Conservation (phyloP, 1,140 invertebrate species). For the Tetramorium alpestre region DNA sequence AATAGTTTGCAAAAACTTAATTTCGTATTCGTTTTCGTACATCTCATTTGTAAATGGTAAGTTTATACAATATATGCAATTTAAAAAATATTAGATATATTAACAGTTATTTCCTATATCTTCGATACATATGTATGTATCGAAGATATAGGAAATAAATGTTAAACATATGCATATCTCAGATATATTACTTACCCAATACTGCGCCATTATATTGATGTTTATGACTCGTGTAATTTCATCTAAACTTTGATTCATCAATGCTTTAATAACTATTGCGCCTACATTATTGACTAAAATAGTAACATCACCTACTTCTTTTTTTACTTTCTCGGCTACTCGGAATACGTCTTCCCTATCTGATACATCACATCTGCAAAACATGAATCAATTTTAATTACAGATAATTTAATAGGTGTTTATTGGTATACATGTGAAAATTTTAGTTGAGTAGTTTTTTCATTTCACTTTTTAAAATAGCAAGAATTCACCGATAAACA, state of each 20-base stretch:
- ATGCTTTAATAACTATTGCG: constrained; percentile 91
- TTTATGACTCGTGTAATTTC: constrained; percentile 90
- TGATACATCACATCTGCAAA: constrained; percentile 89
- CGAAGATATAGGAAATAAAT: no score
- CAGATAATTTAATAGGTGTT: no score
- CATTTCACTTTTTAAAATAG: no score
- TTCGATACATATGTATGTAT: no score
- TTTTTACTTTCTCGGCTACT: constrained; percentile 86
- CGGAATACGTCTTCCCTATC: constrained; percentile 87
- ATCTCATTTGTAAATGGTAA: background rate
- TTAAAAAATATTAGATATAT: background rate
- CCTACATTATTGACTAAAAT: constrained; percentile 95
- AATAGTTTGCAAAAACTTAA: background rate
- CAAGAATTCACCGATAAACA: constrained; percentile 74
- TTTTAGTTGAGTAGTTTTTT: no score
- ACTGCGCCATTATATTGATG: constrained; percentile 93
- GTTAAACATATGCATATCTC: no score
- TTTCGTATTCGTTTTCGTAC: background rate
- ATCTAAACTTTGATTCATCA: constrained; percentile 88
- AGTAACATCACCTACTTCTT: constrained; percentile 89
- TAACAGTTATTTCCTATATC: no score
- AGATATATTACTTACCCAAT: constrained; percentile 81
- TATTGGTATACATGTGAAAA: no score
- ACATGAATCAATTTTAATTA: constrained; percentile 61
- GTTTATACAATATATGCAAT: background rate